Evolutionary conservation across 2,797 vertebrate genomes (phyloP).

Genomic region (Lutjanus argentimaculatus): DNA sequence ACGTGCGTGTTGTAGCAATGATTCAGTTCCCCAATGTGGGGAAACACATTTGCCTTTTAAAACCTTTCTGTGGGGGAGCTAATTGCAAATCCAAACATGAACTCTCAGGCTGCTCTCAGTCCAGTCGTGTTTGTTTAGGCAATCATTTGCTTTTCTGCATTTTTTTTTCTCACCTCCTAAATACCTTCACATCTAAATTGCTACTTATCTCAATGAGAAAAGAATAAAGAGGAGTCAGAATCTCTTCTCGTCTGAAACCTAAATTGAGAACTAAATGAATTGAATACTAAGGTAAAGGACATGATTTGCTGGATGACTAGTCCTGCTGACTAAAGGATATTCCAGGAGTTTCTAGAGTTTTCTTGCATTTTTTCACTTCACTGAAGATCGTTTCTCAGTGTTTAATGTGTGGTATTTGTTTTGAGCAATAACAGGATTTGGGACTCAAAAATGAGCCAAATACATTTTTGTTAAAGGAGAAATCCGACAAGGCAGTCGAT

Average conservation of each 20-base stretch:
- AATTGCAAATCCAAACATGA: conserved; percentile 70
- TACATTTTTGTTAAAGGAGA: not conserved
- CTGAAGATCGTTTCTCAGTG: too few species aligned
- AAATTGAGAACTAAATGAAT: conserved; percentile 5
- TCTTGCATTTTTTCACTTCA: not conserved
- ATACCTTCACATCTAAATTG: conserved; percentile 25
- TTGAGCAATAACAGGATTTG: not conserved
- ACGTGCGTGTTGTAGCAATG: conserved; percentile 55
- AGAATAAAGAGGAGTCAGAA: conserved; percentile 28
- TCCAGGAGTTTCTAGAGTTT: not conserved
- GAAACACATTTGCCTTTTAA: conserved; percentile 65
- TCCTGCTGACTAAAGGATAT: not conserved
- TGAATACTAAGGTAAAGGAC: not conserved
- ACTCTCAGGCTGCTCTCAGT: conserved; percentile 40
- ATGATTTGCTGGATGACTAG: not conserved
- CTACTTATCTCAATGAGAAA: conserved; percentile 17
- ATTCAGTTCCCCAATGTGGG: conserved; percentile 56
- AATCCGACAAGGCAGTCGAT: too few species aligned
- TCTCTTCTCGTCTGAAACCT: not conserved
- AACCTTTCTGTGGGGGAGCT: conserved; percentile 45
- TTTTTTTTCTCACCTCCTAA: not conserved
- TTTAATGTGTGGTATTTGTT: not conserved
- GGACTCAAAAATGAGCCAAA: not conserved
- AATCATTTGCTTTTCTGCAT: conserved; percentile 5
- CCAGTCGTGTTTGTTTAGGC: conserved; percentile 27